Conservation (phyloP, 2,797 vertebrate species). For the Platyrinchus mystaceus region DNA sequence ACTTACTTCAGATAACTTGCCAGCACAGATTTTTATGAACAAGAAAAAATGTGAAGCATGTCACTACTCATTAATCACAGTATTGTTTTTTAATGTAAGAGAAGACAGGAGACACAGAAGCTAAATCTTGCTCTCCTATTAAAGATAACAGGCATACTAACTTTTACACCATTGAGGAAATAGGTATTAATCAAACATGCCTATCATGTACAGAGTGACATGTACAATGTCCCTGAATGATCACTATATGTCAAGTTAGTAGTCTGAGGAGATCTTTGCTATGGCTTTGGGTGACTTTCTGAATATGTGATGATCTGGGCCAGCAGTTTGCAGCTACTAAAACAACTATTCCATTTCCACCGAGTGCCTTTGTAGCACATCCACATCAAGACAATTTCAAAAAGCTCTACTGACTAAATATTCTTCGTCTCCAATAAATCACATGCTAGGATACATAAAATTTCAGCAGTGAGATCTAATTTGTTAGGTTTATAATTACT, state of each 20-base stretch:
- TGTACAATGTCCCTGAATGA: background rate
- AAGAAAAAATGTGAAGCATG: constrained; percentile 19
- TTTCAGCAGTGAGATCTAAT: background rate
- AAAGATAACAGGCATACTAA: constrained; percentile 49
- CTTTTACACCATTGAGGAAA: background rate
- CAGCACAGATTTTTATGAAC: background rate
- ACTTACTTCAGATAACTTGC: constrained; percentile 6
- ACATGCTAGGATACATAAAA: background rate
- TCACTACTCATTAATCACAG: constrained; percentile 50
- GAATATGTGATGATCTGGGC: background rate
- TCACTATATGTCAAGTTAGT: background rate
- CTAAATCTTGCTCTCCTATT: constrained; percentile 36
- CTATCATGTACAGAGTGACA: constrained; percentile 6
- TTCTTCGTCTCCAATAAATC: background rate
- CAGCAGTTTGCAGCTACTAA: background rate
- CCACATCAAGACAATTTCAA: background rate
- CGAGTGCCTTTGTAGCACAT: background rate
- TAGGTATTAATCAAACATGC: constrained; percentile 20
- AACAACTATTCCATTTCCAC: background rate
- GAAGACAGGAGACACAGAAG: constrained; percentile 30
- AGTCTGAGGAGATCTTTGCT: background rate
- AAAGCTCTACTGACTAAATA: background rate
- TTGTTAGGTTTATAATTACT: background rate
- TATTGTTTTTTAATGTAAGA: constrained; percentile 52
- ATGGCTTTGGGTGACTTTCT: background rate